Evolutionary conservation across 2,113 vertebrate species (phyloP).

Genomic region (Bos indicus): DNA sequence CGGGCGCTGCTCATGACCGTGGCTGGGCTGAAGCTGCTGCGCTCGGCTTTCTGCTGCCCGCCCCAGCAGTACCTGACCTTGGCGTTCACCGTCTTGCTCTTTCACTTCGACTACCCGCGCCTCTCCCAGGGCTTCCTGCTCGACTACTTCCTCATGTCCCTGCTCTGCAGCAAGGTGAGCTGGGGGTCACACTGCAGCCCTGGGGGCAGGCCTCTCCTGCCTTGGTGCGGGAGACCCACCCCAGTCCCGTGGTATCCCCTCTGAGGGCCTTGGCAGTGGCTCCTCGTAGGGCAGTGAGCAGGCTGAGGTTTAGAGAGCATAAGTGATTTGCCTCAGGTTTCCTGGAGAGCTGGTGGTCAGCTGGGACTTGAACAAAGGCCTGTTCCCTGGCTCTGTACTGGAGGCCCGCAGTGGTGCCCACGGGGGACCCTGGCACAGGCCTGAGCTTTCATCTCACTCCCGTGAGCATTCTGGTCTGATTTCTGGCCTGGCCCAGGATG

Average conservation of each 20-base stretch:
- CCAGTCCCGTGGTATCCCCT: neutral
- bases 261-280: neutral
- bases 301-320: neutral
- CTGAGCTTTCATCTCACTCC: neutral
- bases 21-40: constrained; percentile 92
- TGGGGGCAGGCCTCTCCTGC: neutral
- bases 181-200: accelerated
- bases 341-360: neutral
- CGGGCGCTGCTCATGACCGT: constrained; percentile 90
- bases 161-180: constrained; percentile 92
- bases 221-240: accelerated
- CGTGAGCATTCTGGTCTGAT: neutral
- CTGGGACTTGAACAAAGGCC: neutral
- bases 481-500: neutral
- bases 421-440: neutral
- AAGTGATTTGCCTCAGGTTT: neutral
- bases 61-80: constrained; percentile 91
- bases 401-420: neutral
- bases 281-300: neutral
- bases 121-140: constrained; percentile 92
- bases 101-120: constrained; percentile 91
- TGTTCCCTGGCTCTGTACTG: accelerated
- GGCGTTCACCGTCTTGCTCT: constrained; percentile 93
- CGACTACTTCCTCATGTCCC: constrained; percentile 93
- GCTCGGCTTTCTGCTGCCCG: constrained; percentile 89